These are phyloP conservation scores for Dendrophyllia cribrosa DNA, from an alignment of 64 coral and sea anemone genomes.

Conservation along the genomic window DNA sequence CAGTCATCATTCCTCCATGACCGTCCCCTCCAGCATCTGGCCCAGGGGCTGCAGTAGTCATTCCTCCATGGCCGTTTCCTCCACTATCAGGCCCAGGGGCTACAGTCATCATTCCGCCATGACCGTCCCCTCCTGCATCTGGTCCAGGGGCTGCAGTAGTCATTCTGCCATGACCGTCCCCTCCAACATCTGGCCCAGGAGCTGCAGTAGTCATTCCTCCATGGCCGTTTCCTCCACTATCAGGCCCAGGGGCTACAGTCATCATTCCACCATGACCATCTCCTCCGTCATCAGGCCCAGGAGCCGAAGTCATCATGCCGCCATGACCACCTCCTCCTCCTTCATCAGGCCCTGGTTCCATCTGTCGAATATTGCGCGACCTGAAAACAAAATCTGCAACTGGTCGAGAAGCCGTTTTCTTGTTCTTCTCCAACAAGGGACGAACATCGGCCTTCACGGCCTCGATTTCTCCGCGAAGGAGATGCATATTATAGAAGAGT, in stretches of 20 bases:
- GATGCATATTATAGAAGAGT: neutral
- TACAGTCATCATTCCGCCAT: neutral
- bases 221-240: neutral
- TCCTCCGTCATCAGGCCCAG: neutral
- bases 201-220: neutral
- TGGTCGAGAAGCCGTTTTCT: neutral
- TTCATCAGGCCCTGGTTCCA: neutral
- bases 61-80: neutral
- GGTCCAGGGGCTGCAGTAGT: neutral
- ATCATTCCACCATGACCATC: neutral
- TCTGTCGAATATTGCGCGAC: constrained; percentile 21
- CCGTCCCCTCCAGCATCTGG: neutral
- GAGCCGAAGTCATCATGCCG: neutral
- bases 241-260: neutral
- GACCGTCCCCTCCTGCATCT: neutral
- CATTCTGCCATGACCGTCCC: neutral
- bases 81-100: neutral
- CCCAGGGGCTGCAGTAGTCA: neutral
- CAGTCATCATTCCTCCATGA: neutral
- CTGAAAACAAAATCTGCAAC: neutral
- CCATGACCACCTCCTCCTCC: neutral
- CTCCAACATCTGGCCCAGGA: neutral
- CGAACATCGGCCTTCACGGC: constrained; percentile 6
- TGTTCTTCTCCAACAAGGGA: neutral
- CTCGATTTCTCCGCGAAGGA: constrained; percentile 18